Evolutionary conservation across 2,113 vertebrate species (phyloP), one percentile per base, ranked within the genome.

Genomic region (Epinephelus fuscoguttatus): DNA sequence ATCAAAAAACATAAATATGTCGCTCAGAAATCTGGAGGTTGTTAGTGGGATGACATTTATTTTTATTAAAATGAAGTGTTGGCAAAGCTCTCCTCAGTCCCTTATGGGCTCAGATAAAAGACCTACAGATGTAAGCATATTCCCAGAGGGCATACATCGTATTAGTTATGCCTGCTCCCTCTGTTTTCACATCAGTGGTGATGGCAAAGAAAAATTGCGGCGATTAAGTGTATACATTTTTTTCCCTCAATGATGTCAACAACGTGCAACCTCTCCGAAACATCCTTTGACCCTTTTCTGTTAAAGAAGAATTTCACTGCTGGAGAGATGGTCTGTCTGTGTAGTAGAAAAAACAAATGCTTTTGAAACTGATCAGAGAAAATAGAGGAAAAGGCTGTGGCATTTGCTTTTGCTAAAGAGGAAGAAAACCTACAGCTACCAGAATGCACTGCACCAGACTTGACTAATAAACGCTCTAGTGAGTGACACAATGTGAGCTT

Each of bases 181-280:
- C 70, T 74, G 78, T 74, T 84, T 88, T 88, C 81, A 86, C 63
- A 88, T 84, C 71, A 78, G 69, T 75, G 61, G 64, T 71, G 68
- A 91, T 33, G 70, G 49, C 14, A 70, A 72, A 78, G 50, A 69
- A 40, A 60, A 75, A 79, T 13, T 1, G 18, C n/a, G 47, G 19
- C 1, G 14, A 67, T 84, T 70, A 55, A 21, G 13, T 50, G 42
- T 49, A 49, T 47, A 53, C 5, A 0, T 52, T 62, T 52, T 59
- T 50, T 59, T 56, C 10, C 21, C 71, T 61, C n/a, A 70, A 9
- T 84, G 62, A 81, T 68, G 72, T 77, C 69, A 79, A 69, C 62
- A 71, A 75, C 74, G 56, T 73, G 67, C 42, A 71, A 61, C 57
- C 62, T 53, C 62, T 33, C 62, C 1, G 33, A 70, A 56, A 56